Conservation (phyloP, 2,113 vertebrate species). For the Lathamus discolor region DNA sequence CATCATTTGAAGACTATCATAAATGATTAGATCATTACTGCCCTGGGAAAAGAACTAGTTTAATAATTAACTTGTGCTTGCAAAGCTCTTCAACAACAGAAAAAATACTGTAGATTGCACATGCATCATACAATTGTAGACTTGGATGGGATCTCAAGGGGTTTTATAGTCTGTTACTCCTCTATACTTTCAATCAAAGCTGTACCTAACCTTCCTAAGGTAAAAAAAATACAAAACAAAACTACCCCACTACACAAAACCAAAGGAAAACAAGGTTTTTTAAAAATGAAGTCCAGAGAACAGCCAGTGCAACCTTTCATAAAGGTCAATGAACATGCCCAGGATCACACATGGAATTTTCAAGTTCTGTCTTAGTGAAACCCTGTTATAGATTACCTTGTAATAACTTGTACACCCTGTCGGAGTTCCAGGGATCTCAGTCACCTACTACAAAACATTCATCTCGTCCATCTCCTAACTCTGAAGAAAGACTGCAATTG, state of each 20-base stretch:
- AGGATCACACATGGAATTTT: background rate
- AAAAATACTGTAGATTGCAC: background rate
- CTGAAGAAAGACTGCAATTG: background rate
- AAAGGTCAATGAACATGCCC: background rate
- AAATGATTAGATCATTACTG: conserved; percentile 33
- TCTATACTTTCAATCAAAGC: conserved; percentile 19
- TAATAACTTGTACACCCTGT: background rate
- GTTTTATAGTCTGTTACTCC: background rate
- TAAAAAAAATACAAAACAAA: background rate
- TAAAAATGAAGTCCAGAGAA: background rate
- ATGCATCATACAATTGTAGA: background rate
- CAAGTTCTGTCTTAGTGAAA: background rate
- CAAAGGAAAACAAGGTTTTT: background rate
- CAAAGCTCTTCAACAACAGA: background rate
- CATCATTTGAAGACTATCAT: background rate
- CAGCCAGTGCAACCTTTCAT: background rate
- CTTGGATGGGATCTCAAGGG: background rate
- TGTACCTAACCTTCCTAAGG: background rate
- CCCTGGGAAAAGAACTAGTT: background rate
- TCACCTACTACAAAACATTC: background rate
- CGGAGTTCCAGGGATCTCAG: background rate
- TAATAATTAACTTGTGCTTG: conserved; percentile 40
- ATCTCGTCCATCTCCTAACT: background rate
- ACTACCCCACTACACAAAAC: background rate
- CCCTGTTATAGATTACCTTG: background rate